Conservation (phyloP, 2,113 vertebrate species). For the Pontoporia blainvillei region DNA sequence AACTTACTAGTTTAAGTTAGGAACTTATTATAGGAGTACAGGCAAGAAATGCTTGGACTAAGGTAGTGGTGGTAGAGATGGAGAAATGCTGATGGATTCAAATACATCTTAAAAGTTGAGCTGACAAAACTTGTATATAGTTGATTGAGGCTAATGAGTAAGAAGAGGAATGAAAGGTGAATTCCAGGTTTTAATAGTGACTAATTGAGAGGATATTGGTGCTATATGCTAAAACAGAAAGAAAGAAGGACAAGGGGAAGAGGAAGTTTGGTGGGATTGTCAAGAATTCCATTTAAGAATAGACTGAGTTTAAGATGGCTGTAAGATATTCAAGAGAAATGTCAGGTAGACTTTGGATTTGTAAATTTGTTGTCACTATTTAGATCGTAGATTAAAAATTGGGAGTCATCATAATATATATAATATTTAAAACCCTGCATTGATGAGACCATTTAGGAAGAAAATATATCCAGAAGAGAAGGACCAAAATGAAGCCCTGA, state of each 20-base stretch:
- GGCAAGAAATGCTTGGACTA: neutral
- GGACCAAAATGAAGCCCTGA: neutral
- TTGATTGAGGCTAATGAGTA: neutral
- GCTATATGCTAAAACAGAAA: neutral
- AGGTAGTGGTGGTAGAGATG: fast-evolving
- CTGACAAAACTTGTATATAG: neutral
- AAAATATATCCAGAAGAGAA: neutral
- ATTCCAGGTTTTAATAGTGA: neutral
- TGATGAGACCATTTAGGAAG: neutral
- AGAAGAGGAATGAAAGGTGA: neutral
- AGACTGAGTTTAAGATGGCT: neutral
- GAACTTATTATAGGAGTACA: neutral
- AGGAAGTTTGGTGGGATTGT: neutral
- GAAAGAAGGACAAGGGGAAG: neutral
- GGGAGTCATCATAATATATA: neutral
- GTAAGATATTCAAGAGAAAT: neutral
- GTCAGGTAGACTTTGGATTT: neutral
- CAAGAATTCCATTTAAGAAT: neutral
- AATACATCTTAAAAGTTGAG: neutral
- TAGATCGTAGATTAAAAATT: neutral
- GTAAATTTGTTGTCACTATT: neutral
- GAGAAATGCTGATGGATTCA: neutral
- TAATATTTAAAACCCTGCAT: neutral
- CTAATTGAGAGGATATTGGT: neutral
- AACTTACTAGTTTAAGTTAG: neutral